Evolutionary conservation across 1,140 invertebrate species (phyloP), one percentile per base, ranked within the genome.

Genomic region (Plectrocnemia conspersa): DNA sequence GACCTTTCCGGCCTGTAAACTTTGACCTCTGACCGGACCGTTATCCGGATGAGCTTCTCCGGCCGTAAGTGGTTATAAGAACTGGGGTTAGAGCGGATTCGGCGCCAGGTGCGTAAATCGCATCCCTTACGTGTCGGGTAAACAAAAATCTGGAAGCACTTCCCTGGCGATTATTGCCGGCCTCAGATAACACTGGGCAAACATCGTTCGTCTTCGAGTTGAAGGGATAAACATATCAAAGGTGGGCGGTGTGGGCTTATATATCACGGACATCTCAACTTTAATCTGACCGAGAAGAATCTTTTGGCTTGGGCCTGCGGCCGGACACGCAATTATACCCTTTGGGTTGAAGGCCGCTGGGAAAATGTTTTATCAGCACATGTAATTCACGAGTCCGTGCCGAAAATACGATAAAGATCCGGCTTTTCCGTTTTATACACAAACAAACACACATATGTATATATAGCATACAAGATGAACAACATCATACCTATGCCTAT

Each of bases 191-290:
- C 46, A 29, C 25, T 29, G 4, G 29, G 32, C 46, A 21, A 48
- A 48, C 25, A 48, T 16, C 15, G 16, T n/a, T n/a, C 19, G 11
- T 4, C 22, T 7, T n/a, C 22, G 22, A 6, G 21, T 22, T 22
- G 15, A 16, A 38, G 46, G 42, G 46, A 48, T 48, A 33, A 48
- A 48, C 46, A 48, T 32, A 24, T 48, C 46, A 48, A 48, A 48
- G 36, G 25, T 48, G 18, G 41, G 9, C 11, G 41, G 21, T 27
- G 10, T 16, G 22, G 25, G 46, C 29, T 36, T n/a, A 48, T 35
- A 48, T 48, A 48, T 35, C 13, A 22, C 16, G 16, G 27, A 23
- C 35, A 15, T 16, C 35, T 38, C 5, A 7, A 38, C 35, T 38
- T 38, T 38, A 7, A 38, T 38, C 35, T 38, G 35, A 38, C 35